phyloP scores from a whole-genome alignment of 2,113 vertebrate species.

The Oxyruncus cristatus region DNA sequence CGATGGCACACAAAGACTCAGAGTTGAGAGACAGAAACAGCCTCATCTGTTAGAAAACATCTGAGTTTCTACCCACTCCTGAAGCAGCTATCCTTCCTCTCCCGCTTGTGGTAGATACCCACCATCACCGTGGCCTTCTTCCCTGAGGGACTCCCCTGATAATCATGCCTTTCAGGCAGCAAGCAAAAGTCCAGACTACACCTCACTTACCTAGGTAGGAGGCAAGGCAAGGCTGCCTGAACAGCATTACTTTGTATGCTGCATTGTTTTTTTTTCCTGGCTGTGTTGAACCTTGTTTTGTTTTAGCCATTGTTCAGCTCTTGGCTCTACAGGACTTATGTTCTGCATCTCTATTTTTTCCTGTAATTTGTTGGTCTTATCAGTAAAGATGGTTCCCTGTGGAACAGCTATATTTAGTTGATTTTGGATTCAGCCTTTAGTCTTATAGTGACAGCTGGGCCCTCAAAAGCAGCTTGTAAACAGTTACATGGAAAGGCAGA shows the following conservation, averaged over 20 bases:
- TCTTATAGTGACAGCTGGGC: not conserved
- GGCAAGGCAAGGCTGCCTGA: not conserved
- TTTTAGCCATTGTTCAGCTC: conserved; percentile 30
- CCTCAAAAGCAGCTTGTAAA: conserved; percentile 6
- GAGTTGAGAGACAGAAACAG: not conserved
- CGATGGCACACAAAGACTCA: not conserved
- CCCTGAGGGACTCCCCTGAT: not conserved
- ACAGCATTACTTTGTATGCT: not conserved
- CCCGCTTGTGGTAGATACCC: not conserved
- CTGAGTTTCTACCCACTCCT: not conserved
- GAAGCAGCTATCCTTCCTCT: not conserved
- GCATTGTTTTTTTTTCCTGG: not conserved
- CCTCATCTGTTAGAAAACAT: not conserved
- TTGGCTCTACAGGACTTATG: not conserved
- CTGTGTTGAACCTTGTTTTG: not conserved
- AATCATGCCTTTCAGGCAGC: not conserved
- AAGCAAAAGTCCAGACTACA: not conserved
- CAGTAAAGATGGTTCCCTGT: not conserved
- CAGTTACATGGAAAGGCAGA: not conserved
- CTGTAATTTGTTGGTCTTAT: conserved; percentile 21
- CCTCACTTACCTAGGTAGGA: not conserved
- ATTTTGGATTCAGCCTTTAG: not conserved
- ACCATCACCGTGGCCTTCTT: no score
- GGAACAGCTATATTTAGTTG: conserved; percentile 13
- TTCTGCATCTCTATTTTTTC: conserved; percentile 49